Evolutionary conservation across 2,888 invertebrate species (phyloP), one percentile per base, ranked within the genome.

Genomic region (Pollenia angustigena): DNA sequence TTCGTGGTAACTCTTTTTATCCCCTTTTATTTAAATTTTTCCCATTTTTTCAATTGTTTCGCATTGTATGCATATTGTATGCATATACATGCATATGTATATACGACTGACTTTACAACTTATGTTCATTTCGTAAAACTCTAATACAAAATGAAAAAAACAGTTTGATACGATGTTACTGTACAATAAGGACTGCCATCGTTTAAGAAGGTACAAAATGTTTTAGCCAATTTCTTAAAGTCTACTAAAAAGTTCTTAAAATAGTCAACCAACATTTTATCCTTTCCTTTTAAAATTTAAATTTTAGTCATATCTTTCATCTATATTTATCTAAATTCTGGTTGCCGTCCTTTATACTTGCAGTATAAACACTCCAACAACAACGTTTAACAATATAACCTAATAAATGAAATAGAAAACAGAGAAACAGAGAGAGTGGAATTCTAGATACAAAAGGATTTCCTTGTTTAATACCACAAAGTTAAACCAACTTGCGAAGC

Each of bases 391-490:
- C 14, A 18, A 23, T 32, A 14, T 18, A 18, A 44, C 56, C 54
- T 12, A n/a, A 10, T n/a, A 62, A 40, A 4, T n/a, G 10, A 64
- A 58, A 66, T 58, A 75, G 50, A 72, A 32, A 52, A 62, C 11
- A 32, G 0, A 12, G 23, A 46, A n/a, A 46, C 14, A 7, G n/a
- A 42, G 12, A 74, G 42, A 52, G 8, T 23, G 44, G 18, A 18
- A 71, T 54, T 48, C 68, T 50, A 82, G 56, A 52, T 60, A 48
- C 78, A 79, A 71, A 88, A 68, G 85, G 78, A 85, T 87, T 85
- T 88, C 74, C 78, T 66, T 87, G 85, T 83, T 87, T 85, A 80
- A 80, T 71, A 81, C 86, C 86, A 81, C 86, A 85, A 85, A 87
- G 85, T 71, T 75, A 79, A 75, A 62, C 58, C 84, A 79, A 74